Evolutionary conservation across 2,888 invertebrate genomes (phyloP).

Genomic region (Rhingia campestris): DNA sequence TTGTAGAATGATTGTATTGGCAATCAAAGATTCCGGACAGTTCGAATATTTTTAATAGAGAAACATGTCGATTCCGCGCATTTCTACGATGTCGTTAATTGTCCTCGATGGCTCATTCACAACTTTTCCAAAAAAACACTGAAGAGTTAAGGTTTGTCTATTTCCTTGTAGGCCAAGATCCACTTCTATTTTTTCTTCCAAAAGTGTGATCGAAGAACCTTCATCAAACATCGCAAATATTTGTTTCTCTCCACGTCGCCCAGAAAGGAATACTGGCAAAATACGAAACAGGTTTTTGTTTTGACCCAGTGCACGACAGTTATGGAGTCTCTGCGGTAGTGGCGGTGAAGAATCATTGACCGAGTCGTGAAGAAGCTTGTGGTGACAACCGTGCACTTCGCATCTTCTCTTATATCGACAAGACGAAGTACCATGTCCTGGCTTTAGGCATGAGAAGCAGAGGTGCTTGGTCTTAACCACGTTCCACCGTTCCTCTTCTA

Average conservation of each 20-base stretch:
- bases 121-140: constrained; percentile 67
- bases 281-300: constrained; percentile 16
- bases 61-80: background rate
- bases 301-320: background rate
- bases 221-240: constrained; percentile 19
- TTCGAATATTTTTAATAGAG: background rate
- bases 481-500: background rate
- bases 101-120: constrained; percentile 26
- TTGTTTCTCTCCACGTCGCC: background rate
- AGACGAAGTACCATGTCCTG: constrained; percentile 7
- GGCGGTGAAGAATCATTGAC: too few species aligned
- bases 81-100: background rate
- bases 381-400: constrained; percentile 26
- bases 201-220: constrained; percentile 2
- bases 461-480: constrained; percentile 6
- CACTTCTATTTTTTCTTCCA: background rate
- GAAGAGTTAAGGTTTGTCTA: constrained; percentile 54
- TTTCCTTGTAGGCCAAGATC: background rate
- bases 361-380: constrained; percentile 4
- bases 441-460: constrained; percentile 15
- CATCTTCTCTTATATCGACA: constrained; percentile 1
- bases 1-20: background rate
- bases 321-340: too few species aligned
- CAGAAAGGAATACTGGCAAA: constrained; percentile 11
- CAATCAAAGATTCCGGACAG: background rate